Conservation (phyloP, 2,113 vertebrate genomes). For the Microcebus ravelobensis region DNA sequence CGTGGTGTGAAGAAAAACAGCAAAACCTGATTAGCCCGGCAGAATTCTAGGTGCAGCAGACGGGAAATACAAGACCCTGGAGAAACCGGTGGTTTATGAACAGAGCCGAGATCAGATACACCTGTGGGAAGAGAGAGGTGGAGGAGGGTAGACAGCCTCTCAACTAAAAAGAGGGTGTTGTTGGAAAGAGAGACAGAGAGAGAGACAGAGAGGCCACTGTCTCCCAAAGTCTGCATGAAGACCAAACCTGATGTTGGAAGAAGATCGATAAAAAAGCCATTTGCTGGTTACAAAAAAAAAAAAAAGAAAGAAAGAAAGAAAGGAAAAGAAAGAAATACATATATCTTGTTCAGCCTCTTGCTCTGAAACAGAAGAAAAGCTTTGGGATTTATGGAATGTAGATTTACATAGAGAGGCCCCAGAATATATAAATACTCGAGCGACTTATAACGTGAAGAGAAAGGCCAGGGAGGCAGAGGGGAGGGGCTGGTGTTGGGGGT, state of each 20-base stretch:
- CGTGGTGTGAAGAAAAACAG: not conserved
- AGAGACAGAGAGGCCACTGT: not conserved
- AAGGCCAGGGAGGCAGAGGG: not conserved
- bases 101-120: not conserved
- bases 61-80: not conserved
- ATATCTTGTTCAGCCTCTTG: slow-evolving; percentile 34
- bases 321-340: not conserved
- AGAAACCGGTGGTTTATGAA: not conserved
- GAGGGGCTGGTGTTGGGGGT: not conserved
- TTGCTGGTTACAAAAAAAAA: slow-evolving; percentile 34
- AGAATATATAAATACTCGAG: not conserved
- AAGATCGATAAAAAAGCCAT: slow-evolving; percentile 57
- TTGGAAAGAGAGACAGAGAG: too few relatives aligned
- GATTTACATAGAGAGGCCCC: slow-evolving; percentile 58
- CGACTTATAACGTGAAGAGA: not conserved
- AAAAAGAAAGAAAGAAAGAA: not conserved
- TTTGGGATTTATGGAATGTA: slow-evolving; percentile 59
- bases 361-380: slow-evolving; percentile 56
- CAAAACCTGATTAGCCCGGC: not conserved
- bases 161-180: not conserved
- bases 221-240: not conserved
- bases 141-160: not conserved
- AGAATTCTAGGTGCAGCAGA: not conserved
- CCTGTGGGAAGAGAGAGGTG: not conserved
- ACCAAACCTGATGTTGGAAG: slow-evolving; percentile 11